Conservation (phyloP, 2,888 invertebrate species). For the Lasioglossum lativentre region DNA sequence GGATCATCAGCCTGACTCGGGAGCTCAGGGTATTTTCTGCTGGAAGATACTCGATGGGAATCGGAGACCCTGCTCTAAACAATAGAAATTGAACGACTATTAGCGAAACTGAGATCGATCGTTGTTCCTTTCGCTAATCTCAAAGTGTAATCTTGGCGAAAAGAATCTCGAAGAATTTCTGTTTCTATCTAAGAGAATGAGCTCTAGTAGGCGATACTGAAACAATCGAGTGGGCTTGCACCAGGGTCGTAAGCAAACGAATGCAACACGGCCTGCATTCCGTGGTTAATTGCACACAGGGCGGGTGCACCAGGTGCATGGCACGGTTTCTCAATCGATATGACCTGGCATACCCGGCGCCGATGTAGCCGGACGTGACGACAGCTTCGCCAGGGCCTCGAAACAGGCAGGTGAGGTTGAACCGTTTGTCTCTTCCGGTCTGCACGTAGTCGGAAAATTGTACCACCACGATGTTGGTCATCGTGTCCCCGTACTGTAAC, state of each 20-base stretch:
- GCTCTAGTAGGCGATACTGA: not conserved
- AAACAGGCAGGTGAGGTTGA: conserved; percentile 96
- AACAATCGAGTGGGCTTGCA: conserved; percentile 59
- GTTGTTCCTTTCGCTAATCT: too few species aligned
- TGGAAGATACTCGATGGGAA: conserved; percentile 96
- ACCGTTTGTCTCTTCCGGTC: conserved; percentile 95
- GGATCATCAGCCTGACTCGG: conserved; percentile 92
- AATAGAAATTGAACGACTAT: conserved; percentile 40
- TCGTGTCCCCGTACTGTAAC: conserved; percentile 94
- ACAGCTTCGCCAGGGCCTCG: conserved; percentile 96
- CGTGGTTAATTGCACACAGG: conserved; percentile 16
- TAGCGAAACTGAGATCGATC: conserved; percentile 46
- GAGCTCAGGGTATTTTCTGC: conserved; percentile 96
- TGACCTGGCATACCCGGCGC: conserved; percentile 90
- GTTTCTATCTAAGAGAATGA: too few species aligned
- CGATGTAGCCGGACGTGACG: conserved; percentile 96
- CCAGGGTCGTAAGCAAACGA: conserved; percentile 28
- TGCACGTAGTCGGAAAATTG: conserved; percentile 97
- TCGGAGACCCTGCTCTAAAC: conserved; percentile 94
- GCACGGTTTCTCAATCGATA: conserved; percentile 71
- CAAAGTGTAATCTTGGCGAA: too few species aligned
- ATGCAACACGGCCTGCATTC: conserved; percentile 21
- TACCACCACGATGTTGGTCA: conserved; percentile 97
- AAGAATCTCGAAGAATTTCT: too few species aligned
- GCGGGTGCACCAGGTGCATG: conserved; percentile 62